These are phyloP conservation scores for Steinernema carpocapsae DNA, from an alignment of 2,888 invertebrate genomes.

Conservation along the genomic window DNA sequence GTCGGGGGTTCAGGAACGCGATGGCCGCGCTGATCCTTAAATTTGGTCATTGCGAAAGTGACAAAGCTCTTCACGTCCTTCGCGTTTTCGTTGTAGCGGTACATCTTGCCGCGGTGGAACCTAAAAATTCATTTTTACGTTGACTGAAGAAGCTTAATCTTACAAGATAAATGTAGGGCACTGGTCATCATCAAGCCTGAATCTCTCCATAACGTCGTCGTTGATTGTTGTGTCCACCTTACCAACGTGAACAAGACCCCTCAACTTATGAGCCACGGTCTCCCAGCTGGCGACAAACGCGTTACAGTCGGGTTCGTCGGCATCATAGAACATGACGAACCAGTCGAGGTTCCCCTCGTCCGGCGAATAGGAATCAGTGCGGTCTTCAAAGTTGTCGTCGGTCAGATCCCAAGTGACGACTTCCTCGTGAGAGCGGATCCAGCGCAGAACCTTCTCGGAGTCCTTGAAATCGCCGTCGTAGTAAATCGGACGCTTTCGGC, in stretches of 20 bases:
- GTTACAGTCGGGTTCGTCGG: slow-evolving; percentile 65
- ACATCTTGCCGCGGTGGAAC: slow-evolving; percentile 68
- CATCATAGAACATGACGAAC: slow-evolving; percentile 69
- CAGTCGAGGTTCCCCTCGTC: slow-evolving; percentile 68
- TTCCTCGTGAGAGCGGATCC: slow-evolving; percentile 68
- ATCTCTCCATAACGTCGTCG: slow-evolving; percentile 68
- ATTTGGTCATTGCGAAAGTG: slow-evolving; percentile 67
- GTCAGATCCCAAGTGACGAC: slow-evolving; percentile 64
- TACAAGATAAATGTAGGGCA: slow-evolving; percentile 68
- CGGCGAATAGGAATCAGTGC: slow-evolving; percentile 64
- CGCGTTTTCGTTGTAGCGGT: slow-evolving; percentile 68
- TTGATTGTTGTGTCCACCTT: slow-evolving; percentile 66
- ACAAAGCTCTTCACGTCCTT: slow-evolving; percentile 65
- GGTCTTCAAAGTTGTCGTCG: slow-evolving; percentile 66
- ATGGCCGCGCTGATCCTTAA: slow-evolving; percentile 65
- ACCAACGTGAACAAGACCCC: slow-evolving; percentile 68
- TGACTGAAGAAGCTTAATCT: slow-evolving; percentile 31
- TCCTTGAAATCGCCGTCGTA: slow-evolving; percentile 80
- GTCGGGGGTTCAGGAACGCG: slow-evolving; percentile 69
- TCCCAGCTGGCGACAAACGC: slow-evolving; percentile 68
- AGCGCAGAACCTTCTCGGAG: slow-evolving; percentile 63
- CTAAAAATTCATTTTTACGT: slow-evolving; percentile 43
- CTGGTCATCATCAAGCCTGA: slow-evolving; percentile 68
- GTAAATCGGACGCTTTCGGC: slow-evolving; percentile 92
- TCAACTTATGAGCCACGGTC: slow-evolving; percentile 68